phyloP scores from a whole-genome alignment of 2,888 invertebrate species.

The Drosophila anceps region DNA sequence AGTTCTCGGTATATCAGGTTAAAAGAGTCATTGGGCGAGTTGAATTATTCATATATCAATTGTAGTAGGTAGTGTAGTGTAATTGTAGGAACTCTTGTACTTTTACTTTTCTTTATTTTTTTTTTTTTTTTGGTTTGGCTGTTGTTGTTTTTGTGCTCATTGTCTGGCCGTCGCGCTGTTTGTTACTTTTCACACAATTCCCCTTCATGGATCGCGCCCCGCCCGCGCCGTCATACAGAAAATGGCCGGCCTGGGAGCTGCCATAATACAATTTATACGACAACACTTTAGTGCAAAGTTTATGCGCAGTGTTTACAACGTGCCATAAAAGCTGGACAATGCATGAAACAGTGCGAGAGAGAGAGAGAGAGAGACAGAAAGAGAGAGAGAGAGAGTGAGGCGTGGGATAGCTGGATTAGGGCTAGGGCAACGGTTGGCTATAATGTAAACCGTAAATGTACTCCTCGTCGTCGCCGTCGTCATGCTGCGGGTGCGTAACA shows the following conservation, averaged over 20 bases:
- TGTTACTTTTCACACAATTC: slow-evolving; percentile 48
- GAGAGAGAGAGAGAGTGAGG: background rate
- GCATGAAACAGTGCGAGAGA: slow-evolving; percentile 26
- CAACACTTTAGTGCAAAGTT: slow-evolving; percentile 81
- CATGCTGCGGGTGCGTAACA: slow-evolving; percentile 68
- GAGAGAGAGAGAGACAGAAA: background rate
- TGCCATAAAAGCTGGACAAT: slow-evolving; percentile 79
- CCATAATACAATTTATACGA: slow-evolving; percentile 81
- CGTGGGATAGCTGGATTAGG: slow-evolving; percentile 37
- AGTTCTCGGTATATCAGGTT: too few relatives aligned
- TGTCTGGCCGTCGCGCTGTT: slow-evolving; percentile 53
- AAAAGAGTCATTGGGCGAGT: too few relatives aligned
- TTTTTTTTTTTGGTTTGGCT: slow-evolving; percentile 46
- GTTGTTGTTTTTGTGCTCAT: slow-evolving; percentile 37
- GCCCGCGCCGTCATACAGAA: slow-evolving; percentile 28
- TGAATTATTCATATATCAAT: background rate
- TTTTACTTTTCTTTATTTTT: slow-evolving; percentile 40
- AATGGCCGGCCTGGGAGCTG: slow-evolving; percentile 77
- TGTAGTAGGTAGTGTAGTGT: too few relatives aligned
- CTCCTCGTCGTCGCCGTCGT: slow-evolving; percentile 30
- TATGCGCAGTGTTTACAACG: slow-evolving; percentile 79
- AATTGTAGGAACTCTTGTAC: too few relatives aligned
- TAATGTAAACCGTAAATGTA: slow-evolving; percentile 63
- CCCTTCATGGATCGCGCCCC: slow-evolving; percentile 4
- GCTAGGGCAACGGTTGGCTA: slow-evolving; percentile 57